These are phyloP conservation scores for Dendronephthya gigantea DNA, from an alignment of 64 coral and sea anemone species.

Conservation along the genomic window DNA sequence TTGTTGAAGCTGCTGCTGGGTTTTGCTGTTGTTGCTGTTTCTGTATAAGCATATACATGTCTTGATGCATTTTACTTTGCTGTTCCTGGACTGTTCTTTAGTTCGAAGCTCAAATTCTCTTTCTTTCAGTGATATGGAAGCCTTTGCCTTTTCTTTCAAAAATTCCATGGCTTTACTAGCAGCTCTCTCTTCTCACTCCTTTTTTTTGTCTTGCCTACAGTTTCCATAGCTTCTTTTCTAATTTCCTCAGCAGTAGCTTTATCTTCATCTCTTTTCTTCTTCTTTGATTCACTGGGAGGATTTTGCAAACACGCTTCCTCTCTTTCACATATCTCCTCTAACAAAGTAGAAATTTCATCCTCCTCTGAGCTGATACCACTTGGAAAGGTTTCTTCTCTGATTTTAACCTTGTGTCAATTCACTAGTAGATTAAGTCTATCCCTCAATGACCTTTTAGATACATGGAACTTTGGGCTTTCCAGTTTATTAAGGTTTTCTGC, in stretches of 20 bases:
- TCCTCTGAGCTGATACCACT: conserved; percentile 35
- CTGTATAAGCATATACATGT: too few relatives aligned
- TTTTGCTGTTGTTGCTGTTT: too few relatives aligned
- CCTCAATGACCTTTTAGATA: conserved; percentile 1
- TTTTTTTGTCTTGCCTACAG: conserved; percentile 23
- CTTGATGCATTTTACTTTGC: too few relatives aligned
- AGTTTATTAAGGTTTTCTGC: conserved; percentile 9
- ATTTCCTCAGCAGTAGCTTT: conserved; percentile 42
- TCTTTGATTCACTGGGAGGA: not conserved
- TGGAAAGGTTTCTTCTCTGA: too few relatives aligned
- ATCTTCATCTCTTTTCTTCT: conserved; percentile 10
- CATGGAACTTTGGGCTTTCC: not conserved
- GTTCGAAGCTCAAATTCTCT: too few relatives aligned
- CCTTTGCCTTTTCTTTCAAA: too few relatives aligned
- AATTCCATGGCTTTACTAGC: not conserved
- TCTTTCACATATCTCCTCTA: conserved; percentile 20
- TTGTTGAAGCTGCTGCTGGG: too few relatives aligned
- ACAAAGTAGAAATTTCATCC: conserved; percentile 4
- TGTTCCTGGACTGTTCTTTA: too few relatives aligned
- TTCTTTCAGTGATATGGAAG: too few relatives aligned
- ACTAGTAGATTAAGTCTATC: conserved; percentile 21
- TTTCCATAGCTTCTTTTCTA: conserved; percentile 33
- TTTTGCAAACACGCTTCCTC: not conserved
- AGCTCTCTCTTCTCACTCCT: not conserved
- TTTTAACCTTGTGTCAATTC: not conserved